These are phyloP conservation scores for Crematogaster levior DNA, from an alignment of 2,888 invertebrate genomes.

Conservation along the genomic window DNA sequence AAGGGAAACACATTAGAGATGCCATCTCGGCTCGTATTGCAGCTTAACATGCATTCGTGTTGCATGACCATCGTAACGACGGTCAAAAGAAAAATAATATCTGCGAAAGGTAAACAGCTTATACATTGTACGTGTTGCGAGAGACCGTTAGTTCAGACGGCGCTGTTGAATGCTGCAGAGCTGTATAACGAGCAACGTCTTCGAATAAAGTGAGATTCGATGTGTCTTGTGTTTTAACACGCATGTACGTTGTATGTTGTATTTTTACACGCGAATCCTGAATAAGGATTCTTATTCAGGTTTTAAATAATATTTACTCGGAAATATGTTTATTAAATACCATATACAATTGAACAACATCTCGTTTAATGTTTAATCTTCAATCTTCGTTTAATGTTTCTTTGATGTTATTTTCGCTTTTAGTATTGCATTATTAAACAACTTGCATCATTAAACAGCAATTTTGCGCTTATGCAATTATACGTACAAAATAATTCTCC, in stretches of 20 bases:
- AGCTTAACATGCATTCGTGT: not conserved
- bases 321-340: too few species aligned
- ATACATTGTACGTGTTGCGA: not conserved
- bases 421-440: too few species aligned
- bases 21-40: not conserved
- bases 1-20: conserved; percentile 40
- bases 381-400: too few species aligned
- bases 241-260: too few species aligned
- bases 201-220: not conserved
- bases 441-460: too few species aligned
- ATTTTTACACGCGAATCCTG: not conserved
- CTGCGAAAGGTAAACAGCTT: conserved; percentile 1
- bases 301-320: too few species aligned
- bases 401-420: too few species aligned
- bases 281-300: not conserved
- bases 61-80: conserved; percentile 1
- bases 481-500: too few species aligned
- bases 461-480: too few species aligned
- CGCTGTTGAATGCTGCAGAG: not conserved
- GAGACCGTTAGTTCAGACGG: not conserved
- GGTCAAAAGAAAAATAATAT: conserved; percentile 41
- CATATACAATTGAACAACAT: too few species aligned
- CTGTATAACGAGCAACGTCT: not conserved
- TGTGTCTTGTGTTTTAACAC: not conserved
- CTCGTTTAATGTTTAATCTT: too few species aligned